Percentiles rank a stretch among this genome's conserved stretches.
phyloP scores from a whole-genome alignment of 1,140 invertebrate genomes.

The Aphaenogaster floridana region DNA sequence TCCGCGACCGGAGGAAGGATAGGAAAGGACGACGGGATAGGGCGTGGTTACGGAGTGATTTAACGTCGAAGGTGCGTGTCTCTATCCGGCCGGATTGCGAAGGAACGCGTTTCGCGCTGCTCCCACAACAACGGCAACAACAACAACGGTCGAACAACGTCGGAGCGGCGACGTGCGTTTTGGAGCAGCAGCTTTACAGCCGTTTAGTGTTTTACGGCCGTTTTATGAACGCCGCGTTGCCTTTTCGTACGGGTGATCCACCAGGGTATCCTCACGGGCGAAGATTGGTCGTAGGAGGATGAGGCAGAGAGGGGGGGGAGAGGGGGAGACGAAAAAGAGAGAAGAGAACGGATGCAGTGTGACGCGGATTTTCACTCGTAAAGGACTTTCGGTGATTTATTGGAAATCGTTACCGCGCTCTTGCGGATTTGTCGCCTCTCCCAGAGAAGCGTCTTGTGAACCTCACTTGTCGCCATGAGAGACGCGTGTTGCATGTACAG shows the following conservation, averaged over 20 bases:
- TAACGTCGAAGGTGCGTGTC: slow-evolving; percentile 85
- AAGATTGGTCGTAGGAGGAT: slow-evolving; percentile 14
- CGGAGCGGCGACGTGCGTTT: slow-evolving; percentile 74
- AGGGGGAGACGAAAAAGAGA: neutral
- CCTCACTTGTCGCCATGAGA: neutral
- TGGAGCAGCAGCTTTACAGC: slow-evolving; percentile 86
- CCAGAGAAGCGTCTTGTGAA: neutral
- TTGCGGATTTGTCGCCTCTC: neutral
- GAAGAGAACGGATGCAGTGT: neutral
- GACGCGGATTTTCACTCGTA: slow-evolving; percentile 46
- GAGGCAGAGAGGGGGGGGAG: too few relatives aligned
- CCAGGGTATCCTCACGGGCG: slow-evolving; percentile 14
- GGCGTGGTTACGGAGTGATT: slow-evolving; percentile 86
- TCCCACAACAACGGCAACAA: slow-evolving; percentile 66
- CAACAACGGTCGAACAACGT: slow-evolving; percentile 67
- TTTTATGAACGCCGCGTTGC: slow-evolving; percentile 86
- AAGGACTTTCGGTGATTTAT: slow-evolving; percentile 42
- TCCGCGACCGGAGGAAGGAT: slow-evolving; percentile 69
- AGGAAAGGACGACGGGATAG: slow-evolving; percentile 67
- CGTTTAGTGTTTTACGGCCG: slow-evolving; percentile 87
- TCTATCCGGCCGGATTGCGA: slow-evolving; percentile 81
- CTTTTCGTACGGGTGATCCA: slow-evolving; percentile 72
- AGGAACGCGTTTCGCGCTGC: slow-evolving; percentile 64
- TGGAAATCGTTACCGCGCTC: slow-evolving; percentile 24
- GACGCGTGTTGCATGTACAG: neutral